Conservation (phyloP, 1,140 invertebrate genomes). For the Drosophila funebris region DNA sequence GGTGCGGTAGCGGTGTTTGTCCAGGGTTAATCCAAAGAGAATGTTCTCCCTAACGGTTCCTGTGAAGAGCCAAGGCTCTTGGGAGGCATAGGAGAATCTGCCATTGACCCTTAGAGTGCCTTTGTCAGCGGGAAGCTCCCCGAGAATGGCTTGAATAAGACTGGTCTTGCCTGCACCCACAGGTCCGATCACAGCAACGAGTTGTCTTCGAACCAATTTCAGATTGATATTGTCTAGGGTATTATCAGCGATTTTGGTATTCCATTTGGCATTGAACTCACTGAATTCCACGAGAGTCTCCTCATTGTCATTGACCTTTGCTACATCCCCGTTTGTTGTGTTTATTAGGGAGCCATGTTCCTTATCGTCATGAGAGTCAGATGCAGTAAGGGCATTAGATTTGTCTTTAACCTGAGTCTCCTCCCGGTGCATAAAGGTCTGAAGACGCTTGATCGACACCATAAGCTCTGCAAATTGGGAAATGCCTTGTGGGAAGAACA, state of each 20-base stretch:
- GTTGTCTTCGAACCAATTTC: conserved; percentile 83
- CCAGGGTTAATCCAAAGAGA: conserved; percentile 88
- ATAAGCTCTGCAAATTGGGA: conserved; percentile 87
- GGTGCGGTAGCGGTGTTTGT: conserved; percentile 86
- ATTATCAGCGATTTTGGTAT: conserved; percentile 44
- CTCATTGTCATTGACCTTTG: conserved; percentile 35
- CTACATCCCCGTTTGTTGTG: conserved; percentile 32
- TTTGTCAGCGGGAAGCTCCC: conserved; percentile 55
- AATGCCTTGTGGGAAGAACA: conserved; percentile 87
- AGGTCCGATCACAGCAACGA: conserved; percentile 87
- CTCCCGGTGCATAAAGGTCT: conserved; percentile 88
- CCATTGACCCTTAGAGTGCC: conserved; percentile 58
- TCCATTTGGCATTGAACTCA: conserved; percentile 67
- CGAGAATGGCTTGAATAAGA: conserved; percentile 84
- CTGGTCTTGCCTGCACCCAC: conserved; percentile 87
- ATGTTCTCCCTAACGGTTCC: conserved; percentile 90
- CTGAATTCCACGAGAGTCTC: conserved; percentile 58
- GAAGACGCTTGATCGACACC: conserved; percentile 88
- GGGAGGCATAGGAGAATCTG: conserved; percentile 67
- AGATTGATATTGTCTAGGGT: conserved; percentile 61
- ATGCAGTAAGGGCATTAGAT: conserved; percentile 15
- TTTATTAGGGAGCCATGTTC: conserved; percentile 10
- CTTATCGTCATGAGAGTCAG: neutral
- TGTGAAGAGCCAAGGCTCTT: conserved; percentile 85
- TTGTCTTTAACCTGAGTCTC: conserved; percentile 84